A percentile compares a stretch with the other conserved stretches of the same genome.
Conservation (phyloP, 2,888 invertebrate genomes). For the Reticulitermes lucifugus region DNA sequence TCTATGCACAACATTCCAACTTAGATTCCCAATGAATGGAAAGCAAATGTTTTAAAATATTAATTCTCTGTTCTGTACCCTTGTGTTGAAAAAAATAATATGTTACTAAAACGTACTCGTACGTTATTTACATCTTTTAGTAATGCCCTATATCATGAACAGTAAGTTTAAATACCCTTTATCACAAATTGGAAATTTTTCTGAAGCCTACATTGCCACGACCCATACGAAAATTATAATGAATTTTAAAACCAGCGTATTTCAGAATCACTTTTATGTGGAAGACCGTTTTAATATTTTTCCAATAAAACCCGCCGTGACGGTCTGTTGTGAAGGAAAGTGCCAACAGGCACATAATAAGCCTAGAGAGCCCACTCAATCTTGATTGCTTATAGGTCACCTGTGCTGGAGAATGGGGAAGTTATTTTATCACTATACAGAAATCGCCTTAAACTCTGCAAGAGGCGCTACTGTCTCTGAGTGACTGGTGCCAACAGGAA, state of each 20-base stretch:
- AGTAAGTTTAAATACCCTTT: no score
- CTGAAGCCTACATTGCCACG: no score
- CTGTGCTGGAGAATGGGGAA: neutral
- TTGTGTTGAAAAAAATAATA: no score
- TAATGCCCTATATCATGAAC: no score
- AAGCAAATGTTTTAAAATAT: no score
- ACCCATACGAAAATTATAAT: no score
- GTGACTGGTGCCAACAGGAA: neutral
- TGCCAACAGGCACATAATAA: neutral
- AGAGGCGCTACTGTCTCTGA: neutral
- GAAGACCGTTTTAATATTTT: slow-evolving; percentile 5
- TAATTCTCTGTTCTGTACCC: no score
- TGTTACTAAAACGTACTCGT: no score
- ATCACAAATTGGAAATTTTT: no score
- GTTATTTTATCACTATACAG: neutral
- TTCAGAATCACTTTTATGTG: slow-evolving; percentile 1
- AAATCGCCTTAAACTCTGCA: neutral
- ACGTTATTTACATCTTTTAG: no score
- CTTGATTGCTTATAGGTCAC: slow-evolving; percentile 17
- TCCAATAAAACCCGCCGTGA: neutral
- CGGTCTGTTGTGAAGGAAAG: neutral
- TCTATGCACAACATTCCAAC: no score
- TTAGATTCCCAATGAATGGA: no score
- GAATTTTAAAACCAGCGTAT: neutral
- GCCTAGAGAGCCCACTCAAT: neutral